Conservation (phyloP, 1,140 invertebrate genomes). For the fruit fly (Drosophila melanogaster) region Release_6_plus_ISO1_MT NC_004354.4:4854501-4855000, state of each 20-base stretch:
- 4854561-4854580: conserved; percentile 80
- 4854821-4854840: too few species aligned
- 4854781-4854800: too few species aligned
- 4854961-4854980: conserved; percentile 1
- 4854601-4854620: conserved; percentile 13
- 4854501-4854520: background rate
- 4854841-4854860: too few species aligned
- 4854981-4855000: conserved; percentile 79
- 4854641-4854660: conserved; percentile 33
- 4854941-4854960: conserved; percentile 31
- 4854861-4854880: background rate
- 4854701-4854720: background rate
- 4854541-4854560: conserved; percentile 67
- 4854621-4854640: conserved; percentile 34
- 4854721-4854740: background rate
- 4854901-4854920: conserved; percentile 11
- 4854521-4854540: conserved; percentile 12
- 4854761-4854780: too few species aligned
- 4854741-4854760: too few species aligned
- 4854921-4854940: conserved; percentile 47
- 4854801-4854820: too few species aligned
- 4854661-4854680: conserved; percentile 10
- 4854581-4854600: conserved; percentile 71
- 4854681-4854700: conserved; percentile 24
- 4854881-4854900: background rate